Base-by-base conservation (phyloP, 2,797 vertebrate genomes). In the Euphonia xanthogaster region DNA sequence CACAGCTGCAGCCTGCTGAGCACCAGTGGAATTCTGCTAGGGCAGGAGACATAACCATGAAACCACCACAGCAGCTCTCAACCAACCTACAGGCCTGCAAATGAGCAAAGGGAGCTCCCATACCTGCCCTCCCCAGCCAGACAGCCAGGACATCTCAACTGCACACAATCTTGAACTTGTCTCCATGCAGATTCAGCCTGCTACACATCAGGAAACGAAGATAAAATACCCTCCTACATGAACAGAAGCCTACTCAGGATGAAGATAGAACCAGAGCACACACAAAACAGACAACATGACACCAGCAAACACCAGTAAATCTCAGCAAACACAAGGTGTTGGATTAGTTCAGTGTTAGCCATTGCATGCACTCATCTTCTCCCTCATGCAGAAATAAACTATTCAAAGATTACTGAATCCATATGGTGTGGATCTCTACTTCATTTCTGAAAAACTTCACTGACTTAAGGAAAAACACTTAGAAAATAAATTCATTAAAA, bases 381-480 rank as follows among this genome's bases (percentile, higher is more conserved):
- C 28, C 30, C 75, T 27, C 24, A 15, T n/a, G 50, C n/a, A 88
- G 35, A 77, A 80, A 93, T 35, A 87, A 86, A 14, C 14, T 48
- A 30, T 60, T 71, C 33, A 70, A 77, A 79, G 37, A 73, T 40
- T 67, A 71, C 30, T 22, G 67, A 70, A 63, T 37, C 27, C 39
- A 54, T 39, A 77, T 10, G 18, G 50, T 45, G 25, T 9, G 10
- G 21, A 77, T 15, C 13, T 67, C 57, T 71, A 63, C 19, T 50
- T 62, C 51, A 73, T 31, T 72, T 28, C 35, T 19, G 17, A 85
- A 75, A 66, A 82, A 17, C 31, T 62, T 51, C 18, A 58, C 1
- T 30, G 27, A 86, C 20, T 89, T 63, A 68, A 42, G 25, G 76
- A 81, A 90, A 92, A 92, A n/a, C 11, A 25, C 37, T 54, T n/a